Evolutionary conservation across 2,888 invertebrate species (phyloP).

Genomic region (Venustoraphidia nigricollis): DNA sequence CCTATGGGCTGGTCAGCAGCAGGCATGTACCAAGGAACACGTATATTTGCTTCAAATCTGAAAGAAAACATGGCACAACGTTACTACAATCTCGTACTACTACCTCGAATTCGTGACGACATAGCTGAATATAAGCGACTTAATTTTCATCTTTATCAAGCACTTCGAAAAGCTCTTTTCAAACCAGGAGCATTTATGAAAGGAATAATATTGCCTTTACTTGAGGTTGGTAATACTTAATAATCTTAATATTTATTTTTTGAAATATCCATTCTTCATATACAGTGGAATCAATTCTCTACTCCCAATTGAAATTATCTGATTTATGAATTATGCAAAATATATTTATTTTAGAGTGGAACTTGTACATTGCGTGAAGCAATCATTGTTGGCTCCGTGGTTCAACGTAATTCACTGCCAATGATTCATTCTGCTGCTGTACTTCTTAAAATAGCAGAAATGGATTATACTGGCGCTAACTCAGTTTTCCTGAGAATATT

Average conservation of each 20-base stretch:
- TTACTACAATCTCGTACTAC: conserved; percentile 81
- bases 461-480: conserved; percentile 93
- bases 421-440: conserved; percentile 91
- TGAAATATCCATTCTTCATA: background rate
- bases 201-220: conserved; percentile 49
- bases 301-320: background rate
- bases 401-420: conserved; percentile 84
- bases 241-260: background rate
- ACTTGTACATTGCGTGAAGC: conserved; percentile 93
- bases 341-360: conserved; percentile 46
- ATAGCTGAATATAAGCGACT: conserved; percentile 87
- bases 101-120: conserved; percentile 89
- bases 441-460: conserved; percentile 87
- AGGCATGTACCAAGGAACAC: conserved; percentile 88
- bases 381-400: conserved; percentile 81
- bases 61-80: conserved; percentile 94
- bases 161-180: conserved; percentile 80
- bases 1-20: conserved; percentile 97
- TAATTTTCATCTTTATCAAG: conserved; percentile 93
- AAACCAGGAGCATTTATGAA: conserved; percentile 99
- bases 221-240: conserved; percentile 29
- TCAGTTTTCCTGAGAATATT: conserved; percentile 88
- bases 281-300: too few relatives aligned
- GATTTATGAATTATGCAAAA: background rate
- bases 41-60: conserved; percentile 93